A percentile compares a stretch with the other conserved stretches of the same genome.
These are phyloP conservation scores for Coregonus clupeaformis DNA, from an alignment of 2,113 vertebrate genomes.

Conservation along the genomic window DNA sequence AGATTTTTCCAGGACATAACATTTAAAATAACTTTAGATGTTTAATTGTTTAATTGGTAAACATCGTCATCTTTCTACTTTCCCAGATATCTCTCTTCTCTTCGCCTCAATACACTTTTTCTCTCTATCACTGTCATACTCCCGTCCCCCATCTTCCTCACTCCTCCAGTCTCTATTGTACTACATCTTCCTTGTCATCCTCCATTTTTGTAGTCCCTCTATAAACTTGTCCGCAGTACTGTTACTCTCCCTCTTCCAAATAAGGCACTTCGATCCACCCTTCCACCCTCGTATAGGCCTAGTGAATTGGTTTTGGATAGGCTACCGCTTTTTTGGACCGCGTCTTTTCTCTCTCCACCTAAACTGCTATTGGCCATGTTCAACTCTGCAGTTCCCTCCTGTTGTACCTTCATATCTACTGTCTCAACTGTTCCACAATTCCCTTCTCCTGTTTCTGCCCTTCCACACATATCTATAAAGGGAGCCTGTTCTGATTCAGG, in stretches of 20 bases:
- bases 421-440: neutral
- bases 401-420: slow-evolving; percentile 24
- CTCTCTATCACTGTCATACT: neutral
- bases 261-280: slow-evolving; percentile 44
- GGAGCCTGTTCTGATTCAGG: neutral
- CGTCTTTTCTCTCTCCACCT: slow-evolving; percentile 30
- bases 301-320: slow-evolving; percentile 28
- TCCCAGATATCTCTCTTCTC: neutral
- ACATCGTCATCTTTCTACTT: too few relatives aligned
- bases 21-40: neutral
- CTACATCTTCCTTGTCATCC: neutral
- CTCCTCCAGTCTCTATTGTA: neutral
- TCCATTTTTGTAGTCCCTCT: slow-evolving; percentile 20
- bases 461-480: neutral
- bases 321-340: slow-evolving; percentile 18
- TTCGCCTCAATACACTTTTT: neutral
- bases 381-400: slow-evolving; percentile 15
- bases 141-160: neutral
- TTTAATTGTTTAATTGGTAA: neutral
- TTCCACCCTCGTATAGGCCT: neutral
- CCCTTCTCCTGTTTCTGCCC: slow-evolving; percentile 12
- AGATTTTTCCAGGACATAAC: too few relatives aligned
- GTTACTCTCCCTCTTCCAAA: slow-evolving; percentile 66
- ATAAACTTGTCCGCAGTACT: slow-evolving; percentile 70
- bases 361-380: slow-evolving; percentile 26